Base-by-base conservation (phyloP, 2,113 vertebrate genomes). In the Thymallus thymallus region DNA sequence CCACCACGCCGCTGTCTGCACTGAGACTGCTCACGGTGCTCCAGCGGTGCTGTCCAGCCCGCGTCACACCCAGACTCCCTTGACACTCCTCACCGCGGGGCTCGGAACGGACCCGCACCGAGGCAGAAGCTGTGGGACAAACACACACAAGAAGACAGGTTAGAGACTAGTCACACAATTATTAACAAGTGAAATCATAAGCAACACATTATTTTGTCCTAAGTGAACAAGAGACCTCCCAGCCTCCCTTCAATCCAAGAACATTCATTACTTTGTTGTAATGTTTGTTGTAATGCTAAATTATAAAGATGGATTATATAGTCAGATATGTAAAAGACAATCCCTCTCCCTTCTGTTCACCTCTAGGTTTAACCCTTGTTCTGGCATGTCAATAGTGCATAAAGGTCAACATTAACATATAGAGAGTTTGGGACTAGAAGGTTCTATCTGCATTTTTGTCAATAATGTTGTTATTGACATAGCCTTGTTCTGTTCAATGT, bases 11-110 rank as follows among this genome's bases (percentile, higher is more conserved):
- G 0, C 96, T 97, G 94, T 96, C 96, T 0, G 94, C 93, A 48
- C 96, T 98, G 82, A 96, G 89, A 83, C 94, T 95, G 92, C 95
- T 97, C 82, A 95, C 88, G 4, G 95, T 96, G 87, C 95, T 97
- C 95, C 96, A 97, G 35, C 95, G 95, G 61, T 93, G 94, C 58
- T 94, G 88, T 35, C 71, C 89, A n/a, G 74, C 73, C 14, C 86
- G 86, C 1, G 80, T 84, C 64, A 85, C 93, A 16, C 83, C 86
- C 67, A 51, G 84, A 45, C 87, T 74, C 4, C 71, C 83, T 58
- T 86, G 93, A 26, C 71, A 91, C 84, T 89, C 91, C 89, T 93
- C 94, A 48, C 82, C 93, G 30, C 68, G 91, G 62, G 85, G 94
- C 89, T 84, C 92, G 0, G 91, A 93, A 74, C 82, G 88, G 3